Base-by-base conservation (phyloP, 2,797 vertebrate species). In the Falco naumanni region DNA sequence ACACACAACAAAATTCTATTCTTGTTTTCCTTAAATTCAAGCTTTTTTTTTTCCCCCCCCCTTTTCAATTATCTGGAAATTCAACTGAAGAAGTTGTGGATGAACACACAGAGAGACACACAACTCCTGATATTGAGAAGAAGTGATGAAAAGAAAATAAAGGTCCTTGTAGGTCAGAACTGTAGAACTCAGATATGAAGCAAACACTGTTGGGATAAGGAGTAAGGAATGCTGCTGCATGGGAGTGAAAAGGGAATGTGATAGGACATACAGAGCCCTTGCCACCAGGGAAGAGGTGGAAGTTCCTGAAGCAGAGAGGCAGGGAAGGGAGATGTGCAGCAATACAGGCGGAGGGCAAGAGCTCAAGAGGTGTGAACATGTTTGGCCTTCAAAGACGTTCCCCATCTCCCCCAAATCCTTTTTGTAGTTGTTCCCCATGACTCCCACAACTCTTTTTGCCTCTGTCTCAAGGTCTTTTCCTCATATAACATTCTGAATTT, bases 321-420 rank as follows among this genome's bases (percentile, higher is more conserved):
- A 1, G 59, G 39, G 53, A 86, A 76, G 10, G 26, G 21, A 53
- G 39, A 75, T 8, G 15, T 71, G 77, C 47, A 43, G 48, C 3
- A 1, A 66, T 22, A 11, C 18, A 59, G 21, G 5, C 9, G 37
- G 39, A 88, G 29, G 43, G 15, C 39, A 43, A 59, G 33, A 56
- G 26, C n/a, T 84, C 1, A 16, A 47, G 72, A 20, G 15, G 53
- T 29, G 19, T 39, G 60, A 53, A 48, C 31, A 4, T 10, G 12
- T 90, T 68, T 45, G 53, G 17, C 6, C 26, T 85, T 14, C 34
- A 57, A 41, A 20, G 10, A 33, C 22, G 24, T 26, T 64, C 66
- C 71, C 34, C 13, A 4, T 33, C 19, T 24, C 8, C 51, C 16
- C 18, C 1, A 0, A 9, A 4, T 60, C 34, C 33, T 51, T 78